Evolutionary conservation across 1,140 invertebrate species (phyloP).

Genomic region (Zophobas morio): DNA sequence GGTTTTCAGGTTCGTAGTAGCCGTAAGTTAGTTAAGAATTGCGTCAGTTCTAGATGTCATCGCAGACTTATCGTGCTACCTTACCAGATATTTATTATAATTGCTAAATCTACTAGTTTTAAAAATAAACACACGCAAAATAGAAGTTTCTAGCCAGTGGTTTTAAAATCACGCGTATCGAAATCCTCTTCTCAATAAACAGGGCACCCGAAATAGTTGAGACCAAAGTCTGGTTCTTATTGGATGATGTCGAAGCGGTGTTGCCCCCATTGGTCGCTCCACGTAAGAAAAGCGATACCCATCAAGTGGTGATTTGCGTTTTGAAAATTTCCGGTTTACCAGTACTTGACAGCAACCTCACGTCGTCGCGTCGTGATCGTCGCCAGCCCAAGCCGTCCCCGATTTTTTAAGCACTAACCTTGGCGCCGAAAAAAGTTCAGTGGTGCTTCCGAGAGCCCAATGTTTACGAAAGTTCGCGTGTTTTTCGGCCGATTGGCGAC

Average conservation of each 20-base stretch:
- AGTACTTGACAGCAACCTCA: no score
- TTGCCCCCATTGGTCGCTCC: no score
- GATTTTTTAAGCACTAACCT: background rate
- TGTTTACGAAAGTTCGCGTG: background rate
- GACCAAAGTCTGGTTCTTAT: background rate
- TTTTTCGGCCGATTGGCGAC: constrained; percentile 11
- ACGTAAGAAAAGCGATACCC: no score
- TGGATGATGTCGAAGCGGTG: no score
- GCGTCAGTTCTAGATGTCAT: background rate
- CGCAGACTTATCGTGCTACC: background rate
- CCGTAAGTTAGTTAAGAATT: background rate
- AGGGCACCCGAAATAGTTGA: background rate
- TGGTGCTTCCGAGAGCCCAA: background rate
- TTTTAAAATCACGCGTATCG: background rate
- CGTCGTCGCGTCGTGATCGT: no score
- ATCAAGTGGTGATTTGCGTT: no score
- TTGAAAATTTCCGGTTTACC: no score
- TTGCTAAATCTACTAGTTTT: background rate
- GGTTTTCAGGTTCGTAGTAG: no score
- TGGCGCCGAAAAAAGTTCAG: background rate
- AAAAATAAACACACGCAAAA: background rate
- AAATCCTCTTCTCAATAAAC: background rate
- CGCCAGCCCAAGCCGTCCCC: background rate
- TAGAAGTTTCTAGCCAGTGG: background rate
- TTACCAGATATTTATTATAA: background rate